A percentile compares a stretch with the other conserved stretches of the same genome.
Conservation (phyloP, 1,140 invertebrate genomes). For the Neelides sp. region DNA sequence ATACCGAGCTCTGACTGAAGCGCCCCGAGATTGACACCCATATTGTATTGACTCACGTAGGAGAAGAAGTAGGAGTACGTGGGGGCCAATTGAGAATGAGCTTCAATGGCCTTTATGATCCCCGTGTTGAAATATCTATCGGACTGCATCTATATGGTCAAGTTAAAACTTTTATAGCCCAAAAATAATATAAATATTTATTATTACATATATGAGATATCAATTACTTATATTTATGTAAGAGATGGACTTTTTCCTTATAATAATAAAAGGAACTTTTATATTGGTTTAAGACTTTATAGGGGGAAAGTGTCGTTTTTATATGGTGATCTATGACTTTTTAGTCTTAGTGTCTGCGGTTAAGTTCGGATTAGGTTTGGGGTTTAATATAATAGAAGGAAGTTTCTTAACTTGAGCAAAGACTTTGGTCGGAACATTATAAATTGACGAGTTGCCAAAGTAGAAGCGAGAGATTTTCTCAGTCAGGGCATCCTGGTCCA, state of each 20-base stretch:
- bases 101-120: constrained; percentile 20
- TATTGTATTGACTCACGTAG: constrained; percentile 21
- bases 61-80: constrained; percentile 23
- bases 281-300: too few relatives aligned
- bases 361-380: background rate
- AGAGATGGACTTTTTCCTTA: background rate
- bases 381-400: background rate
- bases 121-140: constrained; percentile 18
- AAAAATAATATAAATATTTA: background rate
- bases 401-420: too few relatives aligned
- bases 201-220: too few relatives aligned
- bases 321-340: too few relatives aligned
- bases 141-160: constrained; percentile 7
- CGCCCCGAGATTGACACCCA: constrained; percentile 5
- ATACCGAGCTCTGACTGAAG: constrained; percentile 11
- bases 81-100: constrained; percentile 23
- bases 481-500: background rate
- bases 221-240: background rate
- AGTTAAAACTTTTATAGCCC: background rate
- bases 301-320: too few relatives aligned
- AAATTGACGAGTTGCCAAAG: background rate
- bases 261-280: constrained; percentile 1
- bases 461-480: constrained; percentile 7
- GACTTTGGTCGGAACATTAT: background rate
- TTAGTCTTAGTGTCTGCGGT: background rate